Evolutionary conservation across 2,888 invertebrate species (phyloP).

Genomic region (Lampropteryx suffumata): DNA sequence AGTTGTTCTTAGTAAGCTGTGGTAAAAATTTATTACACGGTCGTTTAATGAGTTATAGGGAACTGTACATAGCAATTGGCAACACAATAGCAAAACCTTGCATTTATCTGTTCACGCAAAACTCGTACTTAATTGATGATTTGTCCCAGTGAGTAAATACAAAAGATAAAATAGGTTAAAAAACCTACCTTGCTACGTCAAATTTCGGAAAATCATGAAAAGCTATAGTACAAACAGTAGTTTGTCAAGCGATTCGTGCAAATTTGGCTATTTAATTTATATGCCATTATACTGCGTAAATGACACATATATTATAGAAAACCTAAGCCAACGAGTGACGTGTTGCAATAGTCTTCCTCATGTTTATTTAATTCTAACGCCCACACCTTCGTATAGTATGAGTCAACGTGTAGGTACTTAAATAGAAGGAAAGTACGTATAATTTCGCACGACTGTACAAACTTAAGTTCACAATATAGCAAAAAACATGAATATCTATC

Average conservation of each 20-base stretch:
- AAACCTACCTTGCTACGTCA: too few relatives aligned
- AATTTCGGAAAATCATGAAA: too few relatives aligned
- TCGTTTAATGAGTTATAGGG: slow-evolving; percentile 9
- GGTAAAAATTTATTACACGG: slow-evolving; percentile 7
- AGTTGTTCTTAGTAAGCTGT: slow-evolving; percentile 4
- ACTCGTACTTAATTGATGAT: not conserved
- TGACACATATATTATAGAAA: slow-evolving; percentile 2
- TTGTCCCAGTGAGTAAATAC: too few relatives aligned
- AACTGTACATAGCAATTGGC: slow-evolving; percentile 8
- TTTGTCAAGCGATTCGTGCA: too few relatives aligned
- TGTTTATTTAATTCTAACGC: slow-evolving; percentile 25
- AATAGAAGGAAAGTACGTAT: not conserved
- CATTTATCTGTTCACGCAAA: not conserved
- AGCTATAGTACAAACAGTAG: too few relatives aligned
- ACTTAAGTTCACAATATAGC: too few relatives aligned
- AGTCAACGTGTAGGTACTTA: slow-evolving; percentile 16
- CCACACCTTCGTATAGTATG: slow-evolving; percentile 14
- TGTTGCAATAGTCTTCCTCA: slow-evolving; percentile 7
- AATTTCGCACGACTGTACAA: too few relatives aligned
- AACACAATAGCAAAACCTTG: slow-evolving; percentile 8
- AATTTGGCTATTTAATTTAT: too few relatives aligned
- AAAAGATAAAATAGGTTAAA: too few relatives aligned
- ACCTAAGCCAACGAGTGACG: slow-evolving; percentile 5
- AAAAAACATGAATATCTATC: not conserved
- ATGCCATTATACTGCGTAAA: too few relatives aligned